Percentiles rank a stretch among this genome's conserved stretches.
phyloP scores from a whole-genome alignment of 1,140 invertebrate genomes.

The Musca vetustissima region DNA sequence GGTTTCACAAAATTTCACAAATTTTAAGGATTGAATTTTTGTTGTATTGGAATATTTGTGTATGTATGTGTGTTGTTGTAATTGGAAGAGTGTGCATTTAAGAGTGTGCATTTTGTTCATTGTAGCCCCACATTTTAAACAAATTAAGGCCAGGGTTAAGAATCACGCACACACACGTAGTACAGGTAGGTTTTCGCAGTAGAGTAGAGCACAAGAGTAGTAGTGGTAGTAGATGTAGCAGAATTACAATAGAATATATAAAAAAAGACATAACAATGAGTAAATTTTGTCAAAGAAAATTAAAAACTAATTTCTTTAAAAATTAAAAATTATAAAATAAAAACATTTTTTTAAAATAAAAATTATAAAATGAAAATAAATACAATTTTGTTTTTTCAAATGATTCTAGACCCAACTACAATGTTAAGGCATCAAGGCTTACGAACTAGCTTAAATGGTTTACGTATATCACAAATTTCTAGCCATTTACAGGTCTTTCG shows the following conservation, averaged over 20 bases:
- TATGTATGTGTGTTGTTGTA: background rate
- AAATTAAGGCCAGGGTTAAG: too few relatives aligned
- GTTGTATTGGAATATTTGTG: background rate
- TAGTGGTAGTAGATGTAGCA: background rate
- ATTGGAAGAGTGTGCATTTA: too few relatives aligned
- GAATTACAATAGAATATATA: constrained; percentile 20
- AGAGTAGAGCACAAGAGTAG: too few relatives aligned
- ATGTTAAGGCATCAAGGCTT: background rate
- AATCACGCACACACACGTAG: too few relatives aligned
- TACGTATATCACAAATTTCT: background rate
- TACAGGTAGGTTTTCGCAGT: too few relatives aligned
- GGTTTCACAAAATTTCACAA: constrained; percentile 3
- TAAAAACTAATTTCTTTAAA: background rate
- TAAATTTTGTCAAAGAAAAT: constrained; percentile 5
- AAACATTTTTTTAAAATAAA: background rate
- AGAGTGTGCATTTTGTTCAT: too few relatives aligned
- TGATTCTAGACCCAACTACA: background rate
- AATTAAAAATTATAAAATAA: constrained; percentile 7
- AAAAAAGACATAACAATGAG: constrained; percentile 19
- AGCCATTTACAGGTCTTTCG: background rate
- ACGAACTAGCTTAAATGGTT: constrained; percentile 7
- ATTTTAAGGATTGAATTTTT: background rate
- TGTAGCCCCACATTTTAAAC: too few relatives aligned
- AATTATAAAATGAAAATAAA: too few relatives aligned
- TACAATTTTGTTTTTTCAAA: too few relatives aligned